These are phyloP conservation scores for Sitodiplosis mosellana DNA, from an alignment of 1,140 invertebrate species.

Conservation along the genomic window DNA sequence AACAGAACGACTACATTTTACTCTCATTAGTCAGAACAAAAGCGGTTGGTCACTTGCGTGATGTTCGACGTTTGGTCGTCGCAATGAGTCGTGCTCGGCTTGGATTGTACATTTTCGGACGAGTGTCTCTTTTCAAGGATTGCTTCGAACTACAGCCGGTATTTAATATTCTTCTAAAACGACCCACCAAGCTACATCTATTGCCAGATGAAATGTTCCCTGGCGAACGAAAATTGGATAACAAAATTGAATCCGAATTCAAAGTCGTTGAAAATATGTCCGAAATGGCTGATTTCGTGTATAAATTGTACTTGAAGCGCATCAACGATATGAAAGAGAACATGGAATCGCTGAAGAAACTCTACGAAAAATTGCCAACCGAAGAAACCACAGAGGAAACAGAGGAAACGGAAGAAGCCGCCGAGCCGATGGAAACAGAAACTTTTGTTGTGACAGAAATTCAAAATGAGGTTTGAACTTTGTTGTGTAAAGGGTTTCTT, in stretches of 20 bases:
- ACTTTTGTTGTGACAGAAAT: conserved; percentile 30
- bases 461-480: conserved; percentile 17
- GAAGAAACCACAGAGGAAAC: conserved; percentile 5
- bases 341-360: conserved; percentile 11
- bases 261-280: conserved; percentile 66
- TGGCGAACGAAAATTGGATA: conserved; percentile 32
- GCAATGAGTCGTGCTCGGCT: conserved; percentile 96
- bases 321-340: conserved; percentile 43
- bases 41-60: conserved; percentile 89
- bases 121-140: conserved; percentile 82
- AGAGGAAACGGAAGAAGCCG: conserved; percentile 7
- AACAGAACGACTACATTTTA: conserved; percentile 97
- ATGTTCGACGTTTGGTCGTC: conserved; percentile 90
- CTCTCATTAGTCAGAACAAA: conserved; percentile 89
- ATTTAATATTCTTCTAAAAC: conserved; percentile 64
- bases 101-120: conserved; percentile 90
- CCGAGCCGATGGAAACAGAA: conserved; percentile 23
- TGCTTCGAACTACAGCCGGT: conserved; percentile 93
- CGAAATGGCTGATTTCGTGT: conserved; percentile 84
- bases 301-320: conserved; percentile 69
- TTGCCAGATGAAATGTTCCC: conserved; percentile 64
- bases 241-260: conserved; percentile 14
- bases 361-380: conserved; percentile 6
- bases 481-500: no score
- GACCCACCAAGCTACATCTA: conserved; percentile 60